Percentiles rank a stretch among this genome's conserved stretches.
phyloP scores from a whole-genome alignment of 1,140 invertebrate species.

The Trissolcus basalis region DNA sequence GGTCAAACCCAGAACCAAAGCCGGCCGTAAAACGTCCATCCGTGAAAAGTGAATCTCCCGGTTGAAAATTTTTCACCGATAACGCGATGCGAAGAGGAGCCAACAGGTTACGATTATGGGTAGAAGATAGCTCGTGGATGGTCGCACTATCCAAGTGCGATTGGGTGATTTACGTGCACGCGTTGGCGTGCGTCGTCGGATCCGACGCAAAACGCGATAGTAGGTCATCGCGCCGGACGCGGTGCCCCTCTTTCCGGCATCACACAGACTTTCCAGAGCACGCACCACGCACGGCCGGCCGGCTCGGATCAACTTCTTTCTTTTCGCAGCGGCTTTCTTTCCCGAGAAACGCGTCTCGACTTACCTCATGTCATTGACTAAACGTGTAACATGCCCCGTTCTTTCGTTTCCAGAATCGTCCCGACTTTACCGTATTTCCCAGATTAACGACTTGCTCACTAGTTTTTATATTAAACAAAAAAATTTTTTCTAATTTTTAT shows the following conservation, averaged over 20 bases:
- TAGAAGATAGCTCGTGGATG: not conserved
- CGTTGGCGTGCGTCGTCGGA: slow-evolving; percentile 19
- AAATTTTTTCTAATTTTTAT: too few species aligned
- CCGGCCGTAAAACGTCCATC: not conserved
- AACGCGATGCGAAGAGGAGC: slow-evolving; percentile 10
- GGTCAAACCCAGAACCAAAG: too few species aligned
- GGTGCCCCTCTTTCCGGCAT: slow-evolving; percentile 68
- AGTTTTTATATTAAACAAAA: too few species aligned
- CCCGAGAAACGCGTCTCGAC: slow-evolving; percentile 34
- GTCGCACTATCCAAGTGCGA: slow-evolving; percentile 29
- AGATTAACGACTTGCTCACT: slow-evolving; percentile 9
- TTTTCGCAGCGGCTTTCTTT: slow-evolving; percentile 53
- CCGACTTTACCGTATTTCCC: slow-evolving; percentile 35
- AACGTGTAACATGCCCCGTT: slow-evolving; percentile 33
- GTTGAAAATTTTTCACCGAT: slow-evolving; percentile 10
- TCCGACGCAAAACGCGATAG: slow-evolving; percentile 70
- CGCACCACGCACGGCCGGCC: slow-evolving; percentile 50
- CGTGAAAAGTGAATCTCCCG: slow-evolving; percentile 18
- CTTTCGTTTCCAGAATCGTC: slow-evolving; percentile 30
- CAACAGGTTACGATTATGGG: slow-evolving; percentile 27
- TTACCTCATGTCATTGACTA: slow-evolving; percentile 23
- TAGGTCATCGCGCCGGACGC: slow-evolving; percentile 76
- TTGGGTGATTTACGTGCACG: slow-evolving; percentile 31
- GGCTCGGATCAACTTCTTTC: slow-evolving; percentile 48
- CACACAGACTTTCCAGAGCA: slow-evolving; percentile 60